These are phyloP conservation scores for Mesodorylaimus sp. DNA, from an alignment of 2,888 invertebrate genomes.

Conservation along the genomic window DNA sequence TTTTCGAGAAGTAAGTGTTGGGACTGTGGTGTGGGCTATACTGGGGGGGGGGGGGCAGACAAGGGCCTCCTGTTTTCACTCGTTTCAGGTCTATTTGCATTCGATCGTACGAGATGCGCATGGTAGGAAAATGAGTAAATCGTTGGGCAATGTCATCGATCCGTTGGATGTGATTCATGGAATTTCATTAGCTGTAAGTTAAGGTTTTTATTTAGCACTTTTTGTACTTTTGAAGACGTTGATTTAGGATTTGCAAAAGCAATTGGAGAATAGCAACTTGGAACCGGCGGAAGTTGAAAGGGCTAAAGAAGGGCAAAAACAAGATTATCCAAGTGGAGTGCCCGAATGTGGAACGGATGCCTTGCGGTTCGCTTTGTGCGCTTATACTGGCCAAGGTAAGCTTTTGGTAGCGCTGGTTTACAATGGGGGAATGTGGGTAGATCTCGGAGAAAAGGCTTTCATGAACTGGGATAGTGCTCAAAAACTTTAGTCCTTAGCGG, in stretches of 20 bases:
- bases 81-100: constrained; percentile 65
- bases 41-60: too few relatives aligned
- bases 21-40: too few relatives aligned
- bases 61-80: too few relatives aligned
- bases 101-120: constrained; percentile 94
- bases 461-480: background rate
- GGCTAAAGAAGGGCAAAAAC: constrained; percentile 43
- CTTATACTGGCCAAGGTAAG: constrained; percentile 58
- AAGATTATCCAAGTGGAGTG: constrained; percentile 30
- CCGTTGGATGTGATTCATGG: constrained; percentile 86
- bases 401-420: constrained; percentile 6
- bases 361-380: constrained; percentile 69
- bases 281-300: constrained; percentile 61
- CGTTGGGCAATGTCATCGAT: constrained; percentile 89
- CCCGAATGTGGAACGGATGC: constrained; percentile 73
- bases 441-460: background rate
- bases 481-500: too few relatives aligned
- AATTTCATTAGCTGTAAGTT: constrained; percentile 48
- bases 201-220: background rate
- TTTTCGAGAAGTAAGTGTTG: constrained; percentile 47
- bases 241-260: constrained; percentile 45
- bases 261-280: constrained; percentile 57
- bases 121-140: constrained; percentile 97
- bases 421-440: background rate
- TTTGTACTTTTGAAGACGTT: background rate